Base-by-base conservation (phyloP, 2,797 vertebrate species). In the Onychomys arenicola region DNA sequence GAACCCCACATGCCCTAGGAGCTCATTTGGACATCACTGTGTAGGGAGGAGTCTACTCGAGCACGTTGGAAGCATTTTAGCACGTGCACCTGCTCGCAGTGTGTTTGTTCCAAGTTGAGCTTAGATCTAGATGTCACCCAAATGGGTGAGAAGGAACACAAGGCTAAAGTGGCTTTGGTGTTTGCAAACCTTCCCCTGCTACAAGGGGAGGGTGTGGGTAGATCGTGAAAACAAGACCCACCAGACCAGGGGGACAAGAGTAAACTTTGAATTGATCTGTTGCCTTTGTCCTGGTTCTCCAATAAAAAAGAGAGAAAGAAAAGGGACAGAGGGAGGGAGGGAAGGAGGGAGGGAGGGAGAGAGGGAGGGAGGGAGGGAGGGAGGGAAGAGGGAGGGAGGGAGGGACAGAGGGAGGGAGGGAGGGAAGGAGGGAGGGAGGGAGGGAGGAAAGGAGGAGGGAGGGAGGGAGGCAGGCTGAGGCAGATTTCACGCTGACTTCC, bases 1-100 rank as follows among this genome's bases (percentile, higher is more conserved):
- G 29, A 13, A 13, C 40, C 10, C 0, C 37, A 1, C 0, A 1
- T 12, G 9, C 40, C 46, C 40, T 63, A 46, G 61, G 32, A n/a
- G 43, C 11, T 1, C 6, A 0, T 25, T n/a, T n/a, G 9, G 6
- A 21, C 59, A 0, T 46, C 59, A 65, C 40, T 32, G 17, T 65
- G 84, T 37, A 46, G 34, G 34, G 69, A 46, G 43, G 46, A 69
- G 34, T 52, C 63, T 37, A 37, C 34, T 11, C 46, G 1, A 37
- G 65, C 65, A 5, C 7, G 4, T 27, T 16, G 34, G 84, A 71
- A 86, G 65, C 65, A 17, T 55, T 34, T 85, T n/a, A 34, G 83
- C 83, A 49, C 16, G 2, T 69, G 34, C 13, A 14, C 34, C 46
- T 16, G 21, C 2, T 69, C 32, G 14, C 23, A 0, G 61, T 29